These are phyloP conservation scores for Nemotelus nigrinus DNA, from an alignment of 2,888 invertebrate genomes.

Conservation along the genomic window DNA sequence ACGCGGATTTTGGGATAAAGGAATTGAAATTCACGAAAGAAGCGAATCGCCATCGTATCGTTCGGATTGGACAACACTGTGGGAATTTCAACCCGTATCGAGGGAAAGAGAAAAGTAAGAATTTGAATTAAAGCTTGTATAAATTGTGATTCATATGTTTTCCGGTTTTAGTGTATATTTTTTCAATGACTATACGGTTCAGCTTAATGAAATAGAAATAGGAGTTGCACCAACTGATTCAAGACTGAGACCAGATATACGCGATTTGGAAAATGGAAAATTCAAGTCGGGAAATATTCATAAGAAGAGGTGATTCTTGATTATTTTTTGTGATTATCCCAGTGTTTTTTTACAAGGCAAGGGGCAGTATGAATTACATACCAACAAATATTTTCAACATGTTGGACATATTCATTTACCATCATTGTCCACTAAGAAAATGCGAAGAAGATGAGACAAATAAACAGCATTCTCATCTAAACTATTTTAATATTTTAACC, in stretches of 20 bases:
- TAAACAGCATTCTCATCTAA: too few species aligned
- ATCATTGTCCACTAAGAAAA: too few species aligned
- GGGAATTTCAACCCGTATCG: not conserved
- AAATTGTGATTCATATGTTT: constrained; percentile 31
- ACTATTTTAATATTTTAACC: too few species aligned
- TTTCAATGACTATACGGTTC: constrained; percentile 90
- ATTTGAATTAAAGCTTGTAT: not conserved
- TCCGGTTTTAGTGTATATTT: constrained; percentile 74
- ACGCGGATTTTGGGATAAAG: constrained; percentile 86
- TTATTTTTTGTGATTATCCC: too few species aligned
- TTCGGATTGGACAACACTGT: not conserved
- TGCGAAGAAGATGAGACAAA: too few species aligned
- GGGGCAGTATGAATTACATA: too few species aligned
- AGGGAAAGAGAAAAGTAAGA: not conserved
- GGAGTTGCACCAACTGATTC: constrained; percentile 94
- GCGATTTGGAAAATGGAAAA: constrained; percentile 90
- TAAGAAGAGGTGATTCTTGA: not conserved
- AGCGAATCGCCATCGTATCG: not conserved
- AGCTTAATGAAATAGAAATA: constrained; percentile 90
- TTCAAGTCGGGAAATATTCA: constrained; percentile 8
- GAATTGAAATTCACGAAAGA: not conserved
- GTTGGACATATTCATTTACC: too few species aligned
- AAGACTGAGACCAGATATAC: constrained; percentile 88
- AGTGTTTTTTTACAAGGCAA: too few species aligned
- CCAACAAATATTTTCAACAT: too few species aligned